These are phyloP conservation scores for Morone saxatilis DNA, from an alignment of 2,113 vertebrate genomes.

Conservation along the genomic window DNA sequence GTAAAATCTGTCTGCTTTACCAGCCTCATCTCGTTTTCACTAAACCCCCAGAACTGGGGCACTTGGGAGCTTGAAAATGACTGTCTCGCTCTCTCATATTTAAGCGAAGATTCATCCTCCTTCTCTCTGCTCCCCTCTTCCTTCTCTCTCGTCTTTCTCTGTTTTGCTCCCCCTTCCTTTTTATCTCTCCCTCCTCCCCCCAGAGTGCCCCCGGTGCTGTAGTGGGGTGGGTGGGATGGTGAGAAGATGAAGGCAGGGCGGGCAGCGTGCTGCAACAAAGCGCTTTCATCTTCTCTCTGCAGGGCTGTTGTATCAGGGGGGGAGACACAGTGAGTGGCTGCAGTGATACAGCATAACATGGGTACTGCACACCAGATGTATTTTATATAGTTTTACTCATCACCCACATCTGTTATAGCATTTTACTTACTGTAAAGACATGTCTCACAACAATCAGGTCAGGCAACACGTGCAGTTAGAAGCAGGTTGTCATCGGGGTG, in stretches of 20 bases:
- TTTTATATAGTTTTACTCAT: conserved; percentile 5
- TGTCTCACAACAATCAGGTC: background rate
- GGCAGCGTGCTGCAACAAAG: conserved; percentile 31
- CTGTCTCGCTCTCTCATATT: conserved; percentile 60
- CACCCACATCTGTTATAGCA: background rate
- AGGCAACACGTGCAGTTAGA: no score
- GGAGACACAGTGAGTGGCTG: conserved; percentile 16
- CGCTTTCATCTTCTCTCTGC: conserved; percentile 66
- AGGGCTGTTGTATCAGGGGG: conserved; percentile 36
- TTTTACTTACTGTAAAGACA: background rate
- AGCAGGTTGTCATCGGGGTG: no score
- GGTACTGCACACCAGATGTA: background rate
- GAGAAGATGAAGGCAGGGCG: conserved; percentile 56
- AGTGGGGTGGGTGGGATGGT: conserved; percentile 40
- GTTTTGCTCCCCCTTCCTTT: conserved; percentile 33
- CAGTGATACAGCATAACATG: conserved; percentile 41
- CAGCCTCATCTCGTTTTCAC: conserved; percentile 51
- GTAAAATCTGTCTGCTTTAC: background rate
- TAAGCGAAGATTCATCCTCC: conserved; percentile 41
- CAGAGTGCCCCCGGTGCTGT: conserved; percentile 21
- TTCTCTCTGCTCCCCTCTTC: conserved; percentile 20
- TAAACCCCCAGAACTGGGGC: conserved; percentile 68
- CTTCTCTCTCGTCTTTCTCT: conserved; percentile 20
- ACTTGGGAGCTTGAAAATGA: conserved; percentile 34
- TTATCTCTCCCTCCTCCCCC: conserved; percentile 8